Evolutionary conservation across 2,113 vertebrate species (phyloP).

Genomic region (Phoxinus phoxinus): DNA sequence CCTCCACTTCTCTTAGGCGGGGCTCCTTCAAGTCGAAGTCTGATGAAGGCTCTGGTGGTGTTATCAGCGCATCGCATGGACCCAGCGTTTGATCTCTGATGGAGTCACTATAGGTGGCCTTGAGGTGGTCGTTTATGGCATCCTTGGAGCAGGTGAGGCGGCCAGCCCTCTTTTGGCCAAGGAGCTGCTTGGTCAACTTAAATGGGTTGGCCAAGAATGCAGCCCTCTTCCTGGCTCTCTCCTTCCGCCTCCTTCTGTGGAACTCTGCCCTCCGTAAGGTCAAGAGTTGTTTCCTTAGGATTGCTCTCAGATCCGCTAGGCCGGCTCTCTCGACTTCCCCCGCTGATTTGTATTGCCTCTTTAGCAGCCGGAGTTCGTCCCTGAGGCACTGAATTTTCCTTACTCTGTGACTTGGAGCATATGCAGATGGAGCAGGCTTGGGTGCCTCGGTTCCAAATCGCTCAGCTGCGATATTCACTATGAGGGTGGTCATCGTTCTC

Average conservation of each 20-base stretch:
- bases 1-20: not conserved
- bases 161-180: conserved; percentile 27
- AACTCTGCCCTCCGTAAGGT: not conserved
- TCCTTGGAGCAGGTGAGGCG: conserved; percentile 11
- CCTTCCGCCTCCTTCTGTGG: not conserved
- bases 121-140: not conserved
- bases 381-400: not conserved
- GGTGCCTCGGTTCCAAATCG: not conserved
- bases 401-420: not conserved
- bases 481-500: conserved; percentile 19
- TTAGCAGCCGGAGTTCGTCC: not conserved
- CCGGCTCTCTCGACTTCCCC: not conserved
- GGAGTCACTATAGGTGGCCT: conserved; percentile 9
- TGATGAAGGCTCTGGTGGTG: not conserved
- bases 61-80: conserved; percentile 6
- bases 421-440: not conserved
- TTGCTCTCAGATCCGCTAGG: not conserved
- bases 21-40: not conserved
- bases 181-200: not conserved
- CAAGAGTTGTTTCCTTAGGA: not conserved
- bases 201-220: conserved; percentile 1
- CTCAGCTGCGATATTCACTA: conserved; percentile 22
- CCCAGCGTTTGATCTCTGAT: not conserved
- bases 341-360: not conserved
- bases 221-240: conserved; percentile 1